These are phyloP conservation scores for Ophioderma brevispina DNA, from an alignment of 35 echinoderm and acorn worm genomes.

Conservation along the genomic window DNA sequence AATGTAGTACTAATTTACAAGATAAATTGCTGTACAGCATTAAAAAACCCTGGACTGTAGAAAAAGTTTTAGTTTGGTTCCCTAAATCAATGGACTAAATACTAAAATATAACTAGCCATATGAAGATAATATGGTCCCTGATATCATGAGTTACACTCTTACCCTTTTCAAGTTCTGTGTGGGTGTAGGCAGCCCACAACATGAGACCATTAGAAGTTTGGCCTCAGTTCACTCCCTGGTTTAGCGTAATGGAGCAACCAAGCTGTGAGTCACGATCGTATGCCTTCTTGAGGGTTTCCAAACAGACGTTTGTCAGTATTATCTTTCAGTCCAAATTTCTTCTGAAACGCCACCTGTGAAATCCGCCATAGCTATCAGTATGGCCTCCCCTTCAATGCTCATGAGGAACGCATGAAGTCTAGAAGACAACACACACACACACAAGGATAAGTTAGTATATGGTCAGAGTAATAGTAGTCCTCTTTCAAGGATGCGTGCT, in stretches of 20 bases:
- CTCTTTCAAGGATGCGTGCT: no score
- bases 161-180: slow-evolving; percentile 87
- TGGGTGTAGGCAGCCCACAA: slow-evolving; percentile 92
- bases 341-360: slow-evolving; percentile 94
- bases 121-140: no score
- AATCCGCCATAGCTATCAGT: slow-evolving; percentile 95
- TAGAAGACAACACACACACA: no score
- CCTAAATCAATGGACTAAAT: no score
- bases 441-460: no score
- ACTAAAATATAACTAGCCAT: no score
- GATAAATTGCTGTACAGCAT: no score
- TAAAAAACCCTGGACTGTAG: no score
- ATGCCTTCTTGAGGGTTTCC: slow-evolving; percentile 57
- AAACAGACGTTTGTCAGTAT: slow-evolving; percentile 79
- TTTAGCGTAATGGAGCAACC: slow-evolving; percentile 90
- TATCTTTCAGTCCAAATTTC: slow-evolving; percentile 66
- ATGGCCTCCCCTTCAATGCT: slow-evolving; percentile 89
- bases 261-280: slow-evolving; percentile 80
- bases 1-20: no score
- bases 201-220: slow-evolving; percentile 67
- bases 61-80: no score
- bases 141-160: no score
- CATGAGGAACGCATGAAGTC: slow-evolving; percentile 87
- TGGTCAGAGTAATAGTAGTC: no score
- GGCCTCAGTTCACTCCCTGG: slow-evolving; percentile 60